Evolutionary conservation across 2,113 vertebrate species (phyloP).

Genomic region (Desmodus rotundus): DNA sequence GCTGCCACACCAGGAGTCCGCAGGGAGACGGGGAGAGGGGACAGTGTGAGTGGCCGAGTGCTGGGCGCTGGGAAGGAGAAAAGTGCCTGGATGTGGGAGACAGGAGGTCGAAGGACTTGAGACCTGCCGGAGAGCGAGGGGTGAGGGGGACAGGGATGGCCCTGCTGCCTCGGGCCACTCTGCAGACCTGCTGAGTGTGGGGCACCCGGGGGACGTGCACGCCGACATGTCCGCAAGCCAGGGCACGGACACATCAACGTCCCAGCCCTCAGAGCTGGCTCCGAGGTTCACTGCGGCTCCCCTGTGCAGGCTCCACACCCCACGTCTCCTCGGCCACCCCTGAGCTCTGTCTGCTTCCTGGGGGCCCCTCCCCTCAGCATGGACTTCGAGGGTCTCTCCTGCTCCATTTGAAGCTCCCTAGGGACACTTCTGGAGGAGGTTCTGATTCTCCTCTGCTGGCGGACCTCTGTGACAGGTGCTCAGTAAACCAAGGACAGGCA

Average conservation of each 20-base stretch:
- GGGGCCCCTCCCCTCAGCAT: not conserved
- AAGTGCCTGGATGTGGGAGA: not conserved
- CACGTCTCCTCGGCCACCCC: not conserved
- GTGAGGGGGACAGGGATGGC: accelerated
- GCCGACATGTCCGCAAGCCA: accelerated
- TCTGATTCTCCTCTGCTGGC: not conserved
- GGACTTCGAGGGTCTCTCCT: not conserved
- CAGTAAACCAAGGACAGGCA: too few species aligned
- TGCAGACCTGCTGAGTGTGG: not conserved
- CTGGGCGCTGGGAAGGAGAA: not conserved
- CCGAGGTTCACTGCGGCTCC: not conserved
- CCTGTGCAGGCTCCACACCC: not conserved
- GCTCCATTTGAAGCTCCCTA: not conserved
- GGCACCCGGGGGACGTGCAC: accelerated
- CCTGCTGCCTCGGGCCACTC: not conserved
- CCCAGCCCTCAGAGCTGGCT: not conserved
- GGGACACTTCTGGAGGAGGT: not conserved
- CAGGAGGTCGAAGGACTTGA: accelerated
- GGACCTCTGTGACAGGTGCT: not conserved
- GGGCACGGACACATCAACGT: accelerated
- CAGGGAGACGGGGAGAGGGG: too few species aligned
- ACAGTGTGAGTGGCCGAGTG: accelerated
- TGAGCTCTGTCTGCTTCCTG: not conserved
- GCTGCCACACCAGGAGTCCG: too few species aligned
- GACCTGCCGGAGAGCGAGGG: accelerated